A percentile compares a stretch with the other conserved stretches of the same genome.
phyloP scores from a whole-genome alignment of 2,888 invertebrate genomes.

The Disparrhopalites patrizii region DNA sequence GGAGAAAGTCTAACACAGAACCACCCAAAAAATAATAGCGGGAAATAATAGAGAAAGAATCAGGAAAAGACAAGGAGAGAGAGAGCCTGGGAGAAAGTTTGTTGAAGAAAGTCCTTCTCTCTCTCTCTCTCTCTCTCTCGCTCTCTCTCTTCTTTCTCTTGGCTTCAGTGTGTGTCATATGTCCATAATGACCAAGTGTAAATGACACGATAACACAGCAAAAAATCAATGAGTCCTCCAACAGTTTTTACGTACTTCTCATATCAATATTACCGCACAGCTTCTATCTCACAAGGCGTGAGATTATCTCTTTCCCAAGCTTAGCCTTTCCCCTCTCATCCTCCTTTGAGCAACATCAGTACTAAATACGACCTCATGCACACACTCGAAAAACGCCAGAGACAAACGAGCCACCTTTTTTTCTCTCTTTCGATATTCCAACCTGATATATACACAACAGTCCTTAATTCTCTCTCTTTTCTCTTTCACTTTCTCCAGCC shows the following conservation, averaged over 20 bases:
- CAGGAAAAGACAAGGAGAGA: too few relatives aligned
- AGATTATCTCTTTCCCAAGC: too few relatives aligned
- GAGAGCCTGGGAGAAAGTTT: constrained; percentile 34
- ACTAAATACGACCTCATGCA: neutral
- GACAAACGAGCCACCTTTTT: constrained; percentile 20
- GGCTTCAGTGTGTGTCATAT: constrained; percentile 35
- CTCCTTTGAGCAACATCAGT: too few relatives aligned
- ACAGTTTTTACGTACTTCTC: constrained; percentile 11
- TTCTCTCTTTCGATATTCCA: too few relatives aligned
- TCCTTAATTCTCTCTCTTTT: constrained; percentile 12
- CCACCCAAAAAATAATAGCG: too few relatives aligned
- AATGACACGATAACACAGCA: constrained; percentile 44
- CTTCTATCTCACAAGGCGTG: constrained; percentile 2
- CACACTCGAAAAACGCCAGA: neutral
- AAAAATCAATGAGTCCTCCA: constrained; percentile 31
- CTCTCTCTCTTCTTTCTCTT: too few relatives aligned
- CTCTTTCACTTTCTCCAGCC: constrained; percentile 25
- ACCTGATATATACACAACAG: too few relatives aligned
- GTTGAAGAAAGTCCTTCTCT: constrained; percentile 31
- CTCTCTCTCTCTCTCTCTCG: too few relatives aligned
- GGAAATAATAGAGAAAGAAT: too few relatives aligned
- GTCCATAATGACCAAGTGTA: constrained; percentile 47
- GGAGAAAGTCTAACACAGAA: too few relatives aligned
- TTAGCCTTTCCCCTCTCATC: too few relatives aligned
- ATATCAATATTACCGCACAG: constrained; percentile 4